Conservation (phyloP, 2,113 vertebrate species). For the Sorex araneus region DNA sequence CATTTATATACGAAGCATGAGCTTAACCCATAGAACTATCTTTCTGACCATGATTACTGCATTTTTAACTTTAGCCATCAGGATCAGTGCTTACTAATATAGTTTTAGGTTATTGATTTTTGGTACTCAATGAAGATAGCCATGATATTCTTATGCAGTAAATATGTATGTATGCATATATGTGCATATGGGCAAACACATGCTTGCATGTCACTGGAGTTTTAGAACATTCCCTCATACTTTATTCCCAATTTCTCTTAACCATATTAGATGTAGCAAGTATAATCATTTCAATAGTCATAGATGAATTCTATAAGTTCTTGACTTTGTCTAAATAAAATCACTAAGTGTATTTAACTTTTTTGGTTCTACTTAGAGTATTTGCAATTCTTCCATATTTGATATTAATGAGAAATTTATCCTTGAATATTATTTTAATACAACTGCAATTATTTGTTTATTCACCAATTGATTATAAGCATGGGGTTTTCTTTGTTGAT, state of each 20-base stretch:
- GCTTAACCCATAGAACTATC: too few relatives aligned
- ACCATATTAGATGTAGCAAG: neutral
- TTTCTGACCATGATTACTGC: neutral
- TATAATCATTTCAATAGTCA: neutral
- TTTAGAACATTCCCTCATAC: neutral
- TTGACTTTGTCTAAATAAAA: neutral
- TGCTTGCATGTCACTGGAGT: neutral
- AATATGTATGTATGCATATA: neutral
- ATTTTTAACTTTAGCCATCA: neutral
- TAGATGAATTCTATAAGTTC: neutral
- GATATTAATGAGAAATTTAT: neutral
- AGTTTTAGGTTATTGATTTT: constrained; percentile 8
- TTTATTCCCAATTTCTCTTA: neutral
- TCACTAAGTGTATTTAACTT: neutral
- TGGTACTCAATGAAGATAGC: neutral
- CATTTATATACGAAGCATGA: too few relatives aligned
- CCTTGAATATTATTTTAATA: neutral
- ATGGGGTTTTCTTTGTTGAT: neutral
- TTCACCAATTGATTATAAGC: neutral
- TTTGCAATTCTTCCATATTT: neutral
- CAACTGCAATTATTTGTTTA: neutral
- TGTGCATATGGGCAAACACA: too few relatives aligned
- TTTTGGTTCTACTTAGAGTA: neutral
- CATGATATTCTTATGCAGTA: neutral
- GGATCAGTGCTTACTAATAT: neutral